Conservation (phyloP, 2,113 vertebrate genomes). For the Otolemur garnettii region DNA sequence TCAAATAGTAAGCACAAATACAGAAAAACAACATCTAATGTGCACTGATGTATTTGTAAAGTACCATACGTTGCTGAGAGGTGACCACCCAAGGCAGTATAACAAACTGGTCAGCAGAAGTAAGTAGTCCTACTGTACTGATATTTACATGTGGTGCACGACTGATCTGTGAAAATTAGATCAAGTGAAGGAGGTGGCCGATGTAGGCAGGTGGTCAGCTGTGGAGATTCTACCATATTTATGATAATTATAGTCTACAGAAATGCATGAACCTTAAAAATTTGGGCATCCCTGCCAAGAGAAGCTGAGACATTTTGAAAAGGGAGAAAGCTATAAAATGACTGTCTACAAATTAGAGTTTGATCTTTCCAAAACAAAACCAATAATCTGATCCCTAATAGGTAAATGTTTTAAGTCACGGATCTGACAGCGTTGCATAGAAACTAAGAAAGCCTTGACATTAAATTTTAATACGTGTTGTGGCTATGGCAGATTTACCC, state of each 20-base stretch:
- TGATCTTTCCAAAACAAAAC: not conserved
- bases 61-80: no score
- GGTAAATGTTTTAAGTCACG: conserved; percentile 1
- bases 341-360: not conserved
- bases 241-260: not conserved
- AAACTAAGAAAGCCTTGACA: not conserved
- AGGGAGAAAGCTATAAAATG: not conserved
- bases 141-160: no score
- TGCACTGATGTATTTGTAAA: not conserved
- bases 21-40: not conserved
- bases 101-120: no score
- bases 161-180: no score
- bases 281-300: not conserved
- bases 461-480: not conserved
- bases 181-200: no score
- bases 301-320: not conserved
- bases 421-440: not conserved
- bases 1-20: not conserved
- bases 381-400: not conserved
- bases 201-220: no score
- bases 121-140: no score
- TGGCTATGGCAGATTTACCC: not conserved
- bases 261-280: conserved; percentile 22
- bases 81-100: no score
- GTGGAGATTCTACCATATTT: not conserved